Evolutionary conservation across 2,888 invertebrate genomes (phyloP), one percentile per base, ranked within the genome.

Genomic region (Eledona agricola): DNA sequence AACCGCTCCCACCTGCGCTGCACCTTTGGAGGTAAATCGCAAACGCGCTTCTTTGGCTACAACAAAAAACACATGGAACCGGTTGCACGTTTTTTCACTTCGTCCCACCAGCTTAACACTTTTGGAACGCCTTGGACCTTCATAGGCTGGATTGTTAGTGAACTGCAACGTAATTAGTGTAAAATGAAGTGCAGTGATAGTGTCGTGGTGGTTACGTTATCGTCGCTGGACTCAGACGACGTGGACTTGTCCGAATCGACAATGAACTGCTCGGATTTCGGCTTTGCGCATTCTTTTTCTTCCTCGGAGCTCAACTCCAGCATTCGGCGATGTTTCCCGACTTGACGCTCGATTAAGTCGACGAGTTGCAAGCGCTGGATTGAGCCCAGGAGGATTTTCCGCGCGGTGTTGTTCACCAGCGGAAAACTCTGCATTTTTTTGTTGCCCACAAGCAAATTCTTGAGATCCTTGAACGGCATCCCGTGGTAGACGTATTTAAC

Each of bases 321-420:
- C n/a, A 50, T n/a, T 10, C 92, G 77, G 40, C 90, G 78, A 63
- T 90, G 89, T 16, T 90, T 80, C 0, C 93, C 93, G 25, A 93
- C 88, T 59, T 90, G 90, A 62, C 83, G 84, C 70, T 93, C 91
- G 45, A 96, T 88, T 53, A 92, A 80, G 66, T 88, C 84, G 52
- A 93, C 90, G 42, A 96, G 77, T 72, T 94, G 93, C 70, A 88
- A 82, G 56, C 95, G 83, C 71, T 92, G 92, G 45, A 96, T 90
- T 1, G 96, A 96, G 0, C 97, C 97, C 10, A 97, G 81, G 0
- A 97, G 81, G 15, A 96, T 93, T 92, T 93, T 93, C 23, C 87
- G 88, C 2, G 85, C 81, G 0, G 90, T 89, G 66, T 87, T 88
- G 72, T 97, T 96, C 1, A 96, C 96, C 6, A 97, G 77, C 0